phyloP scores from a whole-genome alignment of 2,888 invertebrate genomes.

The Pammene fasciana region DNA sequence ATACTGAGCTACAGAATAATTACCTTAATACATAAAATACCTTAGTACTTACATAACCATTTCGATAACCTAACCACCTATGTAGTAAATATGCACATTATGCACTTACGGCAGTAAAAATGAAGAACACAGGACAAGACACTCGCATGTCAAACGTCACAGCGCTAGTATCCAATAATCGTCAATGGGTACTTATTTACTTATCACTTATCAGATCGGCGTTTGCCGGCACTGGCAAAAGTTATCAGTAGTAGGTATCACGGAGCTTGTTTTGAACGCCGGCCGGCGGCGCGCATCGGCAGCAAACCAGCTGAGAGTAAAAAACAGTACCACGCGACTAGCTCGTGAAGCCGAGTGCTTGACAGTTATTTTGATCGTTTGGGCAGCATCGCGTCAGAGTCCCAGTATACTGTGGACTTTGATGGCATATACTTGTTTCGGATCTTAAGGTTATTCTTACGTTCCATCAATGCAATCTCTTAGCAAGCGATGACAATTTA shows the following conservation, averaged over 20 bases:
- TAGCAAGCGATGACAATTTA: not conserved
- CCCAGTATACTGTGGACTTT: not conserved
- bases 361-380: not conserved
- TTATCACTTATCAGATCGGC: conserved; percentile 26
- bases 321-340: conserved; percentile 46
- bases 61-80: too few species aligned
- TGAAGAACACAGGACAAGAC: conserved; percentile 4
- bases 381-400: not conserved
- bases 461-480: not conserved
- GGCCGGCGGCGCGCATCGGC: conserved; percentile 48
- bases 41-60: too few species aligned
- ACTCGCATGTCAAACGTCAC: conserved; percentile 22
- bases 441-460: not conserved
- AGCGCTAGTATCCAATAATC: not conserved
- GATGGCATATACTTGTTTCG: not conserved
- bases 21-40: too few species aligned
- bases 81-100: not conserved
- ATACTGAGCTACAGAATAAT: too few species aligned
- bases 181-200: conserved; percentile 15
- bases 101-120: conserved; percentile 16
- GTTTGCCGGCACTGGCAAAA: conserved; percentile 24
- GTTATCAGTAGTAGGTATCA: conserved; percentile 46
- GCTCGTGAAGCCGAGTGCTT: conserved; percentile 31
- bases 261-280: conserved; percentile 46
- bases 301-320: conserved; percentile 48